Evolutionary conservation across 2,888 invertebrate species (phyloP).

Genomic region (Nymphalis c-album): DNA sequence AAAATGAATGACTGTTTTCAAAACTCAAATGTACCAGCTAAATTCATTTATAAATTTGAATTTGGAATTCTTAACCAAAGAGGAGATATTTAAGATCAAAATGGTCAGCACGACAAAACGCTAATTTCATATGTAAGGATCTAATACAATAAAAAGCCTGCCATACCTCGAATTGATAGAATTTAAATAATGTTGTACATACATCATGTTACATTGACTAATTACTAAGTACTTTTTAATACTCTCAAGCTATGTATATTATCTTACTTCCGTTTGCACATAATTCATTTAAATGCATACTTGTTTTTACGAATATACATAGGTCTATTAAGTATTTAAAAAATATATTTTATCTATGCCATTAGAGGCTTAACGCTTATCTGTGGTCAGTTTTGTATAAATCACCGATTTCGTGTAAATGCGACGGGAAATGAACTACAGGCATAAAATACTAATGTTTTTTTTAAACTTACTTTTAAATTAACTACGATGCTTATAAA

Average conservation of each 20-base stretch:
- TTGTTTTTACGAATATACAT: not conserved
- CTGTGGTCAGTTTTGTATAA: constrained; percentile 10
- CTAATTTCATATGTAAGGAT: too few species aligned
- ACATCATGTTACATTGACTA: not conserved
- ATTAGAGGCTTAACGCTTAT: constrained; percentile 8
- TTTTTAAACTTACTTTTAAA: constrained; percentile 17
- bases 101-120: too few species aligned
- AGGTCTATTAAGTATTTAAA: not conserved
- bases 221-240: not conserved
- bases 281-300: not conserved
- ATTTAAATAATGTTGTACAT: not conserved
- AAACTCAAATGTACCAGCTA: too few species aligned
- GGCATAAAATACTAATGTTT: constrained; percentile 17
- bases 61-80: too few species aligned
- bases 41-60: too few species aligned
- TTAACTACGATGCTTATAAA: constrained; percentile 14
- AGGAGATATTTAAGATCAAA: too few species aligned
- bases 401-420: constrained; percentile 2
- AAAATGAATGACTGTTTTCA: too few species aligned
- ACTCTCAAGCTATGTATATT: not conserved
- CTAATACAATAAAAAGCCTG: too few species aligned
- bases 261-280: not conserved
- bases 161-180: too few species aligned
- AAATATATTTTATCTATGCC: constrained; percentile 1
- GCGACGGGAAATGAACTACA: constrained; percentile 6